Base-by-base conservation (phyloP, 1,140 invertebrate genomes). In the Capitella teleta region DNA sequence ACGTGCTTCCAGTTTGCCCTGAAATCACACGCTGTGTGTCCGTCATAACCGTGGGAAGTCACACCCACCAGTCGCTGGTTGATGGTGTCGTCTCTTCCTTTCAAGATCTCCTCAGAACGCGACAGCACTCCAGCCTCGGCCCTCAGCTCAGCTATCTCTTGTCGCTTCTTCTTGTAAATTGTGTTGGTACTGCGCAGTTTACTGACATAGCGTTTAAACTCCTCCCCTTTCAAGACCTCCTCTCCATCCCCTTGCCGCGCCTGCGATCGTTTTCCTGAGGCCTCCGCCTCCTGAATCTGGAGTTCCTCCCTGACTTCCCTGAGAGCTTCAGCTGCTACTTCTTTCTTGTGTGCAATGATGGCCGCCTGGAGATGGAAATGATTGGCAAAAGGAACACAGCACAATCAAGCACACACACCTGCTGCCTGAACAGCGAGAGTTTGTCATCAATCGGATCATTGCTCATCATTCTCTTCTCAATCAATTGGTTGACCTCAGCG, bases 131-230 rank as follows among this genome's bases (percentile, higher is more conserved):
- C 82, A 57, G 67, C 68, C 66, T 84, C 82, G 16, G 85, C 83
- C 70, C 81, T 79, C 18, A 84, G 66, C 40, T 82, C 80, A 30
- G 81, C 77, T 38, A 87, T 66, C 66, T 85, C 81, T 5, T 82
- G 77, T 61, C 81, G 74, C 59, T 83, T 83, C 58, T 82, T 77
- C 68, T 88, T 89, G 62, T 89, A 89, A 0, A 83, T 71, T 3
- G 80, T 81, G 60, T 83, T 86, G 61, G 86, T 86, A 32, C 80
- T 79, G 44, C 85, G 76, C 21, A 89, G 64, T 57, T 82, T 80
- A 61, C 80, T 82, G 0, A 89, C 82, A 66, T 87, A 90, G 52
- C 80, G 77, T 66, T 88, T 87, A 57, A 88, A 80, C 67, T 77
- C 85, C 47, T 89, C 86, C 19, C 84, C 85, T 60, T 80, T 79